Evolutionary conservation across 37 sponge, comb jelly and placozoan species (phyloP).

Genomic region (Haliclona indistincta): DNA sequence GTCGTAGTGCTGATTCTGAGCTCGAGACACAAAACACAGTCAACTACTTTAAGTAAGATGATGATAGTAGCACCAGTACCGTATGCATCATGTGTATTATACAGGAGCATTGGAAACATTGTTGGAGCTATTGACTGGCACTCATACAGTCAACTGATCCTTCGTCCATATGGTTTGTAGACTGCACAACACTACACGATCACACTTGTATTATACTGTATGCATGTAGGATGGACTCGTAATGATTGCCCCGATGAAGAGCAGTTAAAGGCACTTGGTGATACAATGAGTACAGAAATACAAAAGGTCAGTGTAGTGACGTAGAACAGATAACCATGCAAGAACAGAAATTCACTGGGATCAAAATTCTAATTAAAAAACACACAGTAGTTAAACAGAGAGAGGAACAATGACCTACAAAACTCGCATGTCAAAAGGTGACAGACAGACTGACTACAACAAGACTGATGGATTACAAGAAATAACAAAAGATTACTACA

Average conservation of each 20-base stretch:
- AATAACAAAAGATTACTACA: too few species aligned
- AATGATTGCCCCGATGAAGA: conserved; percentile 59
- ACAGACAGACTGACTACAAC: too few species aligned
- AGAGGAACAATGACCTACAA: too few species aligned
- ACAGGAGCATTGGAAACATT: conserved; percentile 37
- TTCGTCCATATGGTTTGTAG: conserved; percentile 49
- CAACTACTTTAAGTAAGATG: conserved; percentile 44
- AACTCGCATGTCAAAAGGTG: too few species aligned
- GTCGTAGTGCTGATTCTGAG: conserved; percentile 38
- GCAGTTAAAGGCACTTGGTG: conserved; percentile 44
- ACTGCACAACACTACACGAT: not conserved
- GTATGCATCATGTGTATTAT: not conserved
- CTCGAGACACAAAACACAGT: conserved; percentile 49
- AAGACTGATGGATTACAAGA: too few species aligned
- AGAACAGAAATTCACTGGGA: not conserved
- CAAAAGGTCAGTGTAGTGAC: too few species aligned
- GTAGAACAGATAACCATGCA: too few species aligned
- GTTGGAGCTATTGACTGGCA: conserved; percentile 78
- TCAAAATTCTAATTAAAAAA: not conserved
- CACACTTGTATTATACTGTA: not conserved
- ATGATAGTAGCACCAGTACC: not conserved
- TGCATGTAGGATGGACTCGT: conserved; percentile 47
- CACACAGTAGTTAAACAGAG: too few species aligned
- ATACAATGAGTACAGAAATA: conserved; percentile 14
- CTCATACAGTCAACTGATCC: conserved; percentile 67